Evolutionary conservation across 2,797 vertebrate genomes (phyloP), one percentile per base, ranked within the genome.

Genomic region (Anguilla pacifica): DNA sequence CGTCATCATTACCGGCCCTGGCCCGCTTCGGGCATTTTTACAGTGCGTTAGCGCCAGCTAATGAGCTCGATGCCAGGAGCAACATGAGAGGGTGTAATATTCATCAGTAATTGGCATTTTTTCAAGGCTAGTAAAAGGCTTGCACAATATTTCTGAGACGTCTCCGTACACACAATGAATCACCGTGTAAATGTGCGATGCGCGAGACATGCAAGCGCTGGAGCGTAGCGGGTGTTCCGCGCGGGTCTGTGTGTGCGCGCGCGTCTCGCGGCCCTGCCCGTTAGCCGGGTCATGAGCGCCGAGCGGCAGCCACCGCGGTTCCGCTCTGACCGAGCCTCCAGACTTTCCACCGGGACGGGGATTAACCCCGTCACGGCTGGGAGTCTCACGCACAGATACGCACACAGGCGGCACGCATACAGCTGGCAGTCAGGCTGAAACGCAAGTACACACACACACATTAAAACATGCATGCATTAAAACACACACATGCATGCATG

Each of bases 241-340:
- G 35, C 35, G 35, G 35, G 35, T 35, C 35, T 81, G 19, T 25
- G 77, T 22, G 15, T 3, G 5, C 0, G 2, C 90, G 92, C 86
- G 43, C 39, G 87, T 90, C 87, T 88, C 22, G 67, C 6, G 22
- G 77, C 22, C 43, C 2, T 10, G 39, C 39, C 39, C 1, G 85
- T 88, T 83, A 91, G 91, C 90, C 85, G 79, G 1, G n/a, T 59
- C 87, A 57, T 46, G 19, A 83, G 13, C 25, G 13, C 85, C 53
- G 88, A 87, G 85, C 10, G 25, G 81, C 87, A 57, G 28, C 17
- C 70, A 61, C 28, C 35, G 22, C 19, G 43, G n/a, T 43, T 72
- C 39, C 13, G 22, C 22, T 22, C 25, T 31, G 1, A 35, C 9
- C 19, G 6, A n/a, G 83, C 70, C 83, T 74, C 86, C 35, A 35